Evolutionary conservation across 2,888 invertebrate species (phyloP).

Genomic region (Leuctra nigra): DNA sequence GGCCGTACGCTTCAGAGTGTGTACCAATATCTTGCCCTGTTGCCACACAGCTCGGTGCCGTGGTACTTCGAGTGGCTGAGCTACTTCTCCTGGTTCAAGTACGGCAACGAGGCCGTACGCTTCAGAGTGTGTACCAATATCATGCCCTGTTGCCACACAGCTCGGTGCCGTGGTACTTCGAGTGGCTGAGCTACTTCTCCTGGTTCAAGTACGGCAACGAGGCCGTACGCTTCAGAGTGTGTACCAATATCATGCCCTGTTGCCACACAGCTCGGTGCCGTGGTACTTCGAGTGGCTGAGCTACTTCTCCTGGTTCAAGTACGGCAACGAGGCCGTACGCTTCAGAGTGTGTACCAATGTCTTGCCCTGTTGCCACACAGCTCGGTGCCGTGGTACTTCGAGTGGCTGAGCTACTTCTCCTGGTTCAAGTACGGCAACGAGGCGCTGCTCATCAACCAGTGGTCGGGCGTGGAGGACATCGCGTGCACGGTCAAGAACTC

Average conservation of each 20-base stretch:
- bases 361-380: conserved; percentile 45
- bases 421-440: conserved; percentile 94
- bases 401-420: conserved; percentile 81
- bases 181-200: conserved; percentile 81
- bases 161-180: conserved; percentile 75
- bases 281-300: conserved; percentile 79
- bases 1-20: conserved; percentile 74
- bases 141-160: no score
- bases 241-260: no score
- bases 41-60: conserved; percentile 67
- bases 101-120: conserved; percentile 81
- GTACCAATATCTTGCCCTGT: no score
- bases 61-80: conserved; percentile 79
- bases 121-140: no score
- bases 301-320: conserved; percentile 87
- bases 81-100: conserved; percentile 87
- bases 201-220: conserved; percentile 94
- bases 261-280: conserved; percentile 67
- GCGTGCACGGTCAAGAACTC: conserved; percentile 65
- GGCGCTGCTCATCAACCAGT: conserved; percentile 82
- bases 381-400: conserved; percentile 75
- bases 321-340: conserved; percentile 81
- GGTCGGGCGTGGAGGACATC: conserved; percentile 72
- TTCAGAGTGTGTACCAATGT: no score
- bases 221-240: conserved; percentile 74